Evolutionary conservation across 2,797 vertebrate species (phyloP).

Genomic region (Tragopan temminckii): DNA sequence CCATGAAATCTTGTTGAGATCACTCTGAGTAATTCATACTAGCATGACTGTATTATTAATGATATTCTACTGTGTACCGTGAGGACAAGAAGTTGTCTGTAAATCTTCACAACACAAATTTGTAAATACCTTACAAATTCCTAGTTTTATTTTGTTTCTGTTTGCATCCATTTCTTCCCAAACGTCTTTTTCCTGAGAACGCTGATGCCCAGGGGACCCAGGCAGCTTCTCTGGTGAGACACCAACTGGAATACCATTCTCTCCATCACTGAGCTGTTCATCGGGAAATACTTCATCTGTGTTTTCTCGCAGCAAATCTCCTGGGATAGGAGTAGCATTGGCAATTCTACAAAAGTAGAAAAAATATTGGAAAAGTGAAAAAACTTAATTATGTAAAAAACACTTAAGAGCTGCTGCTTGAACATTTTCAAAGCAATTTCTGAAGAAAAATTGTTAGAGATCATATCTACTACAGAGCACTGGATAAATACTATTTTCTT

Average conservation of each 20-base stretch:
- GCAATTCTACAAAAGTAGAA: slow-evolving; percentile 88
- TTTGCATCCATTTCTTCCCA: slow-evolving; percentile 98
- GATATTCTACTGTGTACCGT: background rate
- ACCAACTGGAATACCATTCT: slow-evolving; percentile 88
- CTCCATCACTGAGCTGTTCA: slow-evolving; percentile 96
- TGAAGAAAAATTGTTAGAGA: background rate
- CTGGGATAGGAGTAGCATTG: slow-evolving; percentile 95
- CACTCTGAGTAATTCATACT: background rate
- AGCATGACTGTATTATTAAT: background rate
- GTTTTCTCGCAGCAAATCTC: slow-evolving; percentile 94
- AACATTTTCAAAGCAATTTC: background rate
- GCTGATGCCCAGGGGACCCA: slow-evolving; percentile 87
- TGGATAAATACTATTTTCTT: background rate
- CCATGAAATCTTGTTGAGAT: background rate
- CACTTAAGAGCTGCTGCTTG: background rate
- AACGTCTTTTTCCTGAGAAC: slow-evolving; percentile 93
- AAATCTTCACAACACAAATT: background rate
- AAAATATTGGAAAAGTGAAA: background rate
- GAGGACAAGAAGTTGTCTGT: background rate
- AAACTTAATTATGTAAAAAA: too few relatives aligned
- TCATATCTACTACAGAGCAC: background rate
- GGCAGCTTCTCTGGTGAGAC: slow-evolving; percentile 87
- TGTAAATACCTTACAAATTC: slow-evolving; percentile 88
- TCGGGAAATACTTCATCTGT: slow-evolving; percentile 98
- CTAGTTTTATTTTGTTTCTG: slow-evolving; percentile 90